These are phyloP conservation scores for Progne subis DNA, from an alignment of 2,113 vertebrate genomes.

Conservation along the genomic window DNA sequence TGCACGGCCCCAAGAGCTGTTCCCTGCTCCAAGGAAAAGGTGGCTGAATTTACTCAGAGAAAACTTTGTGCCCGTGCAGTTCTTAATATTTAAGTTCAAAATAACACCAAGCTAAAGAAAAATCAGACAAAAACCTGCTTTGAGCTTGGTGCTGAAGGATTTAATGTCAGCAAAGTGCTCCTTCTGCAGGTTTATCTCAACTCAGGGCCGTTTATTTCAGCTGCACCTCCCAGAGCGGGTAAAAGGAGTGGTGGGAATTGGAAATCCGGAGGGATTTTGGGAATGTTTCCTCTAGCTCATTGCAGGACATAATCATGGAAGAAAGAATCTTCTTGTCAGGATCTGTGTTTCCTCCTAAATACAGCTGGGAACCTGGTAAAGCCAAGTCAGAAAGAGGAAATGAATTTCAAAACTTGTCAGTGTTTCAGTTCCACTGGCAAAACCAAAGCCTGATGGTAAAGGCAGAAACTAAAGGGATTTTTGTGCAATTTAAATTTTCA, in stretches of 20 bases:
- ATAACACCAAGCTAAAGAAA: not conserved
- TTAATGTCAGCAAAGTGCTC: not conserved
- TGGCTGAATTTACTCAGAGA: not conserved
- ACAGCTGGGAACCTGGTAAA: not conserved
- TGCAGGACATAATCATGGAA: accelerated
- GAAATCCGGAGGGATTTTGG: not conserved
- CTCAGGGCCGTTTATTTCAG: not conserved
- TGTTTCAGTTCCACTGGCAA: not conserved
- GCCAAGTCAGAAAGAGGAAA: not conserved
- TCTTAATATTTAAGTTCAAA: not conserved
- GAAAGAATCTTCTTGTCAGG: not conserved
- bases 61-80: accelerated
- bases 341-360: not conserved
- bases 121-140: not conserved
- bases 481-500: not conserved
- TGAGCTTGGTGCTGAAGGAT: not conserved
- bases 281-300: not conserved
- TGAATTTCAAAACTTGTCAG: not conserved
- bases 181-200: accelerated
- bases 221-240: not conserved
- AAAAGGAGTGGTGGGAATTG: not conserved
- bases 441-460: not conserved
- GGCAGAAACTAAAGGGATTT: not conserved
- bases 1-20: not conserved
- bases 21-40: not conserved